Evolutionary conservation across 2,888 invertebrate genomes (phyloP), one percentile per base, ranked within the genome.

Genomic region (Diloba caeruleocephala): DNA sequence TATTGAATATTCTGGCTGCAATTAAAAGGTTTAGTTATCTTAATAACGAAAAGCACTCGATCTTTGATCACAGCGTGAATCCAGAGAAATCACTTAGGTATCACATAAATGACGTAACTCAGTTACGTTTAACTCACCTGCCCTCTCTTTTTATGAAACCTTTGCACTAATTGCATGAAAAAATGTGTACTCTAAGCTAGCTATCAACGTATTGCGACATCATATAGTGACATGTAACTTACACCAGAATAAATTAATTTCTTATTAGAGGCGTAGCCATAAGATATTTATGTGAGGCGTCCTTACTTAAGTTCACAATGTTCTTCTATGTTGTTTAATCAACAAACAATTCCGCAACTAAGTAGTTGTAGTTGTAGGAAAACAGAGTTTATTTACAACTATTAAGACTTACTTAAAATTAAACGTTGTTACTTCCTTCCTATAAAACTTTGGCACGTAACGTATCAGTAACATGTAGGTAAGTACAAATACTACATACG

Each of bases 381-480:
- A n/a, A 8, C 0, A 29, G 6, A 33, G 13, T 41, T 34, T 25
- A 52, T 49, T 41, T 25, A 43, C 42, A 53, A 36, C 59, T 52
- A 62, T 74, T 62, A 63, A 57, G 44, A 39, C 41, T 29, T 57
- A 52, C 17, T 13, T 42, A 46, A 55, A 57, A 32, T 57, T 34
- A 53, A 56, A 41, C 34, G 25, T 49, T 28, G 25, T 38, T 23
- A 61, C 50, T 65, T 73, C 72, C 72, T 74, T 58, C 65, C 58
- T 63, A 39, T 17, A 39, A 46, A 52, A 39, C 37, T 43, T 31
- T 42, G 28, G 44, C 39, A 48, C 39, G 44, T 51, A 57, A 58
- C 39, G 33, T 50, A 57, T 59, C 36, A 31, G 45, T 21, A 34
- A 43, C 15, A 44, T 33, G 26, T 43, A 25, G 52, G 29, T 37